Evolutionary conservation across 2,797 vertebrate species (phyloP).

Genomic region (Sebastes cheni): DNA sequence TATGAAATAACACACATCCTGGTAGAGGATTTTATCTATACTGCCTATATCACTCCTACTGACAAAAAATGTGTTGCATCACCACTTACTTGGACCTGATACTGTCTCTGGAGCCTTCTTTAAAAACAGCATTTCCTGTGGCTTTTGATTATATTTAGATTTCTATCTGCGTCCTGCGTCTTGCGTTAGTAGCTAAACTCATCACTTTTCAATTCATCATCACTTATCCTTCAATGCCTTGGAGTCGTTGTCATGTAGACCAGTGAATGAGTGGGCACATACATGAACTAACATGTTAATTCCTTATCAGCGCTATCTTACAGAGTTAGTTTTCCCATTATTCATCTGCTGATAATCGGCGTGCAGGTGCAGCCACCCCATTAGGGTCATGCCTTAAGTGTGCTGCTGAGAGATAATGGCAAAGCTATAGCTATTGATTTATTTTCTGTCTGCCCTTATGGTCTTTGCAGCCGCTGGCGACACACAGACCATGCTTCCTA

Average conservation of each 20-base stretch:
- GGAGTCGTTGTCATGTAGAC: neutral
- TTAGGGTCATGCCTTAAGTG: constrained; percentile 59
- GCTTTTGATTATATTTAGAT: neutral
- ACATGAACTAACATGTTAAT: constrained; percentile 32
- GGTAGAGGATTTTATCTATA: neutral
- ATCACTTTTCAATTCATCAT: neutral
- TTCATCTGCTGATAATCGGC: constrained; percentile 51
- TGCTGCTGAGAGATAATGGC: constrained; percentile 62
- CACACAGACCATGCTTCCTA: constrained; percentile 29
- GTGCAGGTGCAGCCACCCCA: constrained; percentile 47
- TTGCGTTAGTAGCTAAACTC: neutral
- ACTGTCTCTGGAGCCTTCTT: neutral
- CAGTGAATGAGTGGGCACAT: neutral
- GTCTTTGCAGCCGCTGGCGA: constrained; percentile 36
- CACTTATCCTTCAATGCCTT: neutral
- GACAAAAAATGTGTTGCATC: neutral
- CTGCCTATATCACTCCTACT: neutral
- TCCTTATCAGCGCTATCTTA: constrained; percentile 10
- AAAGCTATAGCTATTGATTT: constrained; percentile 64
- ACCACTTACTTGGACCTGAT: neutral
- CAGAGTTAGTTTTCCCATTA: constrained; percentile 48
- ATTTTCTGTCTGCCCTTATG: constrained; percentile 44
- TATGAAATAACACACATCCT: neutral
- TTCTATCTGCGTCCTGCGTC: neutral
- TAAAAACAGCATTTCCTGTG: neutral